A percentile compares a stretch with the other conserved stretches of the same genome.
Evolutionary conservation across 37 sponge, comb jelly and placozoan genomes (phyloP).

Genomic region (Ephydatia muelleri): DNA sequence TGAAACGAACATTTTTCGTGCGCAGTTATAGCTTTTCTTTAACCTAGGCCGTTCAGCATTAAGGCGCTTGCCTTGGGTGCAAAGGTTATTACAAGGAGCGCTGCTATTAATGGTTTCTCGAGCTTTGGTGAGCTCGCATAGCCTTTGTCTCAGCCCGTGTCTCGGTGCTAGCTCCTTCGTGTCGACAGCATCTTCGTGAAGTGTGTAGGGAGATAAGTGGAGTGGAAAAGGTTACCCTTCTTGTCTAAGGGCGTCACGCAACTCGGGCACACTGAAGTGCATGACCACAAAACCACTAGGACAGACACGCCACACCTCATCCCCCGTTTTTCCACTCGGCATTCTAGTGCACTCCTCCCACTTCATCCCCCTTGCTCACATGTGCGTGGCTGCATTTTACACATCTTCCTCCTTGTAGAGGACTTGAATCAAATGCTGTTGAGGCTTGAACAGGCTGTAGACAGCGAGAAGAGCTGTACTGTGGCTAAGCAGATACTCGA

Average conservation of each 20-base stretch:
- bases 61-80: too few species aligned
- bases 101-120: too few species aligned
- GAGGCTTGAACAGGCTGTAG: constrained; percentile 54
- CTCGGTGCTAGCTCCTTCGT: too few species aligned
- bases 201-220: too few species aligned
- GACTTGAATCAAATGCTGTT: constrained; percentile 60
- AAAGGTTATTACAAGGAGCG: too few species aligned
- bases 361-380: neutral
- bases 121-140: too few species aligned
- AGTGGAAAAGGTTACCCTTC: too few species aligned
- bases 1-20: too few species aligned
- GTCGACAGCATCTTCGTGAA: too few species aligned
- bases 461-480: constrained; percentile 47
- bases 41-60: too few species aligned
- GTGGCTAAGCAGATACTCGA: constrained; percentile 52
- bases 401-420: constrained; percentile 27
- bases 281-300: neutral
- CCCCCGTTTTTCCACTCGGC: neutral
- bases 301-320: neutral
- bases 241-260: neutral
- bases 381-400: neutral
- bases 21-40: too few species aligned
- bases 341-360: neutral
- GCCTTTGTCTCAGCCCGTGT: too few species aligned
- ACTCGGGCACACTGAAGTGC: neutral